Percentiles rank a stretch among this genome's conserved stretches.
Conservation (phyloP, 2,888 invertebrate species). For the Ophion slaviceki region DNA sequence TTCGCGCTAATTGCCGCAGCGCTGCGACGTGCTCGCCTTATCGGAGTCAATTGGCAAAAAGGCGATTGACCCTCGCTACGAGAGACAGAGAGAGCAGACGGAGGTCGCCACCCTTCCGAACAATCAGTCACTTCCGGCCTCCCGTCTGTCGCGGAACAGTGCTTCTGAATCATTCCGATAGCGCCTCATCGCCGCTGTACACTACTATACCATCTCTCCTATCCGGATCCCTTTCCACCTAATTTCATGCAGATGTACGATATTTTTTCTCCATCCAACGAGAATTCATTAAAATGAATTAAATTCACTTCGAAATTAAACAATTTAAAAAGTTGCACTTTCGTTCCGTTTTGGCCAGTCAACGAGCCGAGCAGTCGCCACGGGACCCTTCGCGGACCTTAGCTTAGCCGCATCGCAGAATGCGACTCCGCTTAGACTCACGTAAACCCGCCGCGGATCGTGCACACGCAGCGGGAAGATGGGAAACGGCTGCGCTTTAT, state of each 20-base stretch:
- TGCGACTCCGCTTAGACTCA: not conserved
- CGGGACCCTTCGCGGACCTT: no score
- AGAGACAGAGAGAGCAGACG: slow-evolving; percentile 61
- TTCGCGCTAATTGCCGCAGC: slow-evolving; percentile 38
- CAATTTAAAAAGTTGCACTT: no score
- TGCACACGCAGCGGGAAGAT: not conserved
- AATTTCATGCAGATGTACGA: not conserved
- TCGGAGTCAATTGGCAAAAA: slow-evolving; percentile 77
- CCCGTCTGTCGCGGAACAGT: slow-evolving; percentile 73
- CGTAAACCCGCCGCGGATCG: not conserved
- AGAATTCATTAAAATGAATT: no score
- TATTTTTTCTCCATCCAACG: not conserved
- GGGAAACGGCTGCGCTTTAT: not conserved
- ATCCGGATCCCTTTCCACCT: not conserved
- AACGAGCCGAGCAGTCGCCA: no score
- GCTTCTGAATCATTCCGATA: slow-evolving; percentile 81
- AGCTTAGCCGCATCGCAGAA: no score
- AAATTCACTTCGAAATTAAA: no score
- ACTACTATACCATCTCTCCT: not conserved
- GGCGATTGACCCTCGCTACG: slow-evolving; percentile 77
- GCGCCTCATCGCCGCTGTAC: slow-evolving; percentile 43
- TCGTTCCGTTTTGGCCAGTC: no score
- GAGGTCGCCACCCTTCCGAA: slow-evolving; percentile 81
- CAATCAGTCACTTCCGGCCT: slow-evolving; percentile 81
- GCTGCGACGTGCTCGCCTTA: slow-evolving; percentile 22